These are phyloP conservation scores for Xestoiulus laeticollis DNA, from an alignment of 2,888 invertebrate genomes.

Conservation along the genomic window DNA sequence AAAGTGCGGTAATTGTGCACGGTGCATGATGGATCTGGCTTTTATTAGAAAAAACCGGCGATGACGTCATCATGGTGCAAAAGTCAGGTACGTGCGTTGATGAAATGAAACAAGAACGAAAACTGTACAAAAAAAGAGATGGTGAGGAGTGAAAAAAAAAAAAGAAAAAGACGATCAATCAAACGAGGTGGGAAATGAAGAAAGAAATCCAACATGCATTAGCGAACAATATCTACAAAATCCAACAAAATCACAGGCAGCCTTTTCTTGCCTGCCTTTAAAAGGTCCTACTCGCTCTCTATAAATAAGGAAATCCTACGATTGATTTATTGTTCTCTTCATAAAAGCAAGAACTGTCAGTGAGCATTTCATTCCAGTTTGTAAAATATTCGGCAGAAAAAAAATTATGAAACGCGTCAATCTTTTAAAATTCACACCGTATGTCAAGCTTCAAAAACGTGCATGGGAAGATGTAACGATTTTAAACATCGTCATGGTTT, in stretches of 20 bases:
- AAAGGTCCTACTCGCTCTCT: not conserved
- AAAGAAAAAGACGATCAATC: constrained; percentile 8
- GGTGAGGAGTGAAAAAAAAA: not conserved
- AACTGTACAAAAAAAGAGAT: not conserved
- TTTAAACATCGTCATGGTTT: too few species aligned
- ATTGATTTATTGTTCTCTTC: constrained; percentile 29
- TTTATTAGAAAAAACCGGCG: not conserved
- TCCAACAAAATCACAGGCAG: constrained; percentile 23
- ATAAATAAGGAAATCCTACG: constrained; percentile 15
- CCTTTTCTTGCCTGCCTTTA: not conserved
- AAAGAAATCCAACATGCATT: constrained; percentile 29
- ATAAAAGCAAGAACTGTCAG: constrained; percentile 15
- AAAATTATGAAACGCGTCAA: not conserved
- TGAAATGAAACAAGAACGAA: not conserved
- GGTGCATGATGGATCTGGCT: constrained; percentile 18
- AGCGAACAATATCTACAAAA: constrained; percentile 23
- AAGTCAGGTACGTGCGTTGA: not conserved
- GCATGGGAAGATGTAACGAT: not conserved
- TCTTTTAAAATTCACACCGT: not conserved
- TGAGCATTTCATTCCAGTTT: not conserved
- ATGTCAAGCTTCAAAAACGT: not conserved
- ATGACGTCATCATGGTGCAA: not conserved
- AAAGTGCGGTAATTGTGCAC: constrained; percentile 11
- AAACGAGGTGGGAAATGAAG: constrained; percentile 11
- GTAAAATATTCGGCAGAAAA: not conserved